Percentiles rank a stretch among this genome's conserved stretches.
Evolutionary conservation across 2,113 vertebrate species (phyloP).

Genomic region (Hassar affinis): DNA sequence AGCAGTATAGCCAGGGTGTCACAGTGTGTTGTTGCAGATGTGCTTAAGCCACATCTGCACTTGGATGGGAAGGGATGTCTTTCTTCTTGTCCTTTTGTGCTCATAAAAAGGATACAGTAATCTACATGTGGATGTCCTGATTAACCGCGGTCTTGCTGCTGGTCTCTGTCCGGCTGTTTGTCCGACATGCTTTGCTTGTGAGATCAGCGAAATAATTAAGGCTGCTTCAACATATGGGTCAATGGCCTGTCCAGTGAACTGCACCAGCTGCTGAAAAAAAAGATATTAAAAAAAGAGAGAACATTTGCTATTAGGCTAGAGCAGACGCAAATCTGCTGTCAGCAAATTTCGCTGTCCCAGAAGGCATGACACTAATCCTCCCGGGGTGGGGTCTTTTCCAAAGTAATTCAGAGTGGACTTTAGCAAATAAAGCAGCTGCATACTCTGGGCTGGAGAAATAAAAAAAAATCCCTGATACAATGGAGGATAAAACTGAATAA

Average conservation of each 20-base stretch:
- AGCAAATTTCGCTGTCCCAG: constrained; percentile 28
- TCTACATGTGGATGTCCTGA: background rate
- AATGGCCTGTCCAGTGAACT: too few species aligned
- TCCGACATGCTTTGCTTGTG: background rate
- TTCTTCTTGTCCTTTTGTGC: background rate
- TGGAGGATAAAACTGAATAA: background rate
- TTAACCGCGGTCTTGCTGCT: background rate
- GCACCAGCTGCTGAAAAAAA: background rate
- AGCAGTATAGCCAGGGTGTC: background rate
- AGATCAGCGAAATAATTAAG: background rate
- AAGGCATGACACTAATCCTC: constrained; percentile 25
- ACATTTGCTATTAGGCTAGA: background rate
- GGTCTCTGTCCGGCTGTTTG: background rate
- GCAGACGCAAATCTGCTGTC: constrained; percentile 15
- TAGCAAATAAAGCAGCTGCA: constrained; percentile 18
- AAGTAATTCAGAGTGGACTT: constrained; percentile 27
- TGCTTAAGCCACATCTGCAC: constrained; percentile 24
- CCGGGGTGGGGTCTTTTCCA: background rate
- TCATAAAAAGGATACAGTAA: background rate
- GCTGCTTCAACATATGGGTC: constrained; percentile 1
- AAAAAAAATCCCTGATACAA: background rate
- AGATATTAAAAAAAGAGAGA: background rate
- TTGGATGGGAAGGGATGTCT: constrained; percentile 8
- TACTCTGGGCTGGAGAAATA: background rate
- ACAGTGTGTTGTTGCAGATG: constrained; percentile 33